Evolutionary conservation across 2,797 vertebrate species (phyloP).

Genomic region (Esox lucius): DNA sequence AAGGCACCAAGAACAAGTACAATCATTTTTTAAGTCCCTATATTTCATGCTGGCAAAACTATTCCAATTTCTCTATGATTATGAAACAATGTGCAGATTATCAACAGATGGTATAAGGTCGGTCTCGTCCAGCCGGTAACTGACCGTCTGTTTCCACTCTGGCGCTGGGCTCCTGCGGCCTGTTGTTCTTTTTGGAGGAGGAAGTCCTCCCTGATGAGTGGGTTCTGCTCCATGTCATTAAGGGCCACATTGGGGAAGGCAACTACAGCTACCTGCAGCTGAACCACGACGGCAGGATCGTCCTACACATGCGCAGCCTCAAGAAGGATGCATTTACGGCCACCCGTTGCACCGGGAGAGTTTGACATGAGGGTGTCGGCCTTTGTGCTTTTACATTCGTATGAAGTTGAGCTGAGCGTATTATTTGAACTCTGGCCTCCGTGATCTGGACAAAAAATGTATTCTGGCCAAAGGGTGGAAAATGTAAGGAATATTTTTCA

Average conservation of each 20-base stretch:
- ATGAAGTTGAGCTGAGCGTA: background rate
- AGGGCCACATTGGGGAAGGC: constrained; percentile 90
- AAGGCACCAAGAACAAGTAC: too few relatives aligned
- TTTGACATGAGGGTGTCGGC: constrained; percentile 84
- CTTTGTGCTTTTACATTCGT: constrained; percentile 13
- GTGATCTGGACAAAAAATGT: background rate
- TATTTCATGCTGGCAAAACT: constrained; percentile 40
- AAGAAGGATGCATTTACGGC: constrained; percentile 90
- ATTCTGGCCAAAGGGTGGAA: background rate
- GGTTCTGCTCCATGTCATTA: constrained; percentile 90
- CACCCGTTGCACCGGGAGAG: constrained; percentile 81
- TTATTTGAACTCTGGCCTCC: background rate
- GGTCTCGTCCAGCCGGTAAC: constrained; percentile 43
- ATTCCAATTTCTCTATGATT: constrained; percentile 4
- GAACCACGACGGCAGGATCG: constrained; percentile 86
- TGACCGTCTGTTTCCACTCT: constrained; percentile 57
- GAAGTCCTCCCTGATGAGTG: constrained; percentile 75
- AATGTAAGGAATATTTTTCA: background rate
- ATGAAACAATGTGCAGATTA: constrained; percentile 40
- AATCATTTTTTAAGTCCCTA: too few relatives aligned
- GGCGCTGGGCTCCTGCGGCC: constrained; percentile 68
- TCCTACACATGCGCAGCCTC: constrained; percentile 87
- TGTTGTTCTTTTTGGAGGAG: constrained; percentile 60
- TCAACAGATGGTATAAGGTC: constrained; percentile 25
- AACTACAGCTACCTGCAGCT: constrained; percentile 95